Conservation (phyloP, 2,888 invertebrate species). For the Macrophya alboannulata region DNA sequence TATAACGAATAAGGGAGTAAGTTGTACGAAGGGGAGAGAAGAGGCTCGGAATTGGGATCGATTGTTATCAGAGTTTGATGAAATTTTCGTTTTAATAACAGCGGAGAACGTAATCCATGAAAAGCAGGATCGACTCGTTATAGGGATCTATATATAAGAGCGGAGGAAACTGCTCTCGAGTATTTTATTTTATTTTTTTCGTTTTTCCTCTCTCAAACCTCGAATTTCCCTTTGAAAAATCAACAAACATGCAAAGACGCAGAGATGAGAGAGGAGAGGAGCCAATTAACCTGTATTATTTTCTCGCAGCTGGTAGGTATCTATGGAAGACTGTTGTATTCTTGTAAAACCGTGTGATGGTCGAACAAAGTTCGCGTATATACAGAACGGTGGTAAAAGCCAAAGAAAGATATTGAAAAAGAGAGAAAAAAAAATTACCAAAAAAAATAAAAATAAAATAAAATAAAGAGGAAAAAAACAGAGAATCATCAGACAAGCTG, state of each 20-base stretch:
- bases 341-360: background rate
- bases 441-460: background rate
- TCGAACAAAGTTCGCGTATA: background rate
- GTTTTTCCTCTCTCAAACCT: background rate
- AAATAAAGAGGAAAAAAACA: background rate
- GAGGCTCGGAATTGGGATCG: slow-evolving; percentile 12
- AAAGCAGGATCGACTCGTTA: slow-evolving; percentile 21
- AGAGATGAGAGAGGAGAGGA: slow-evolving; percentile 9
- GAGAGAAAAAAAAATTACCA: background rate
- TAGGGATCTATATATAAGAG: background rate
- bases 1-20: background rate
- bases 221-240: slow-evolving; percentile 21
- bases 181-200: background rate
- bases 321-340: background rate
- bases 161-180: background rate
- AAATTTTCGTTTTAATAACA: slow-evolving; percentile 49
- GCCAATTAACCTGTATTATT: slow-evolving; percentile 28
- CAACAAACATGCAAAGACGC: background rate
- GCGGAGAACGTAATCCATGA: slow-evolving; percentile 18
- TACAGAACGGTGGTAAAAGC: background rate
- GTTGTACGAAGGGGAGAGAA: background rate
- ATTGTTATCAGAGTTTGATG: slow-evolving; percentile 41
- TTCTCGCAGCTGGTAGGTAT: slow-evolving; percentile 5
- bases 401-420: background rate
- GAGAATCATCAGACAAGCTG: slow-evolving; percentile 32